Evolutionary conservation across 2,888 invertebrate genomes (phyloP).

Genomic region (Gryllus longicercus): DNA sequence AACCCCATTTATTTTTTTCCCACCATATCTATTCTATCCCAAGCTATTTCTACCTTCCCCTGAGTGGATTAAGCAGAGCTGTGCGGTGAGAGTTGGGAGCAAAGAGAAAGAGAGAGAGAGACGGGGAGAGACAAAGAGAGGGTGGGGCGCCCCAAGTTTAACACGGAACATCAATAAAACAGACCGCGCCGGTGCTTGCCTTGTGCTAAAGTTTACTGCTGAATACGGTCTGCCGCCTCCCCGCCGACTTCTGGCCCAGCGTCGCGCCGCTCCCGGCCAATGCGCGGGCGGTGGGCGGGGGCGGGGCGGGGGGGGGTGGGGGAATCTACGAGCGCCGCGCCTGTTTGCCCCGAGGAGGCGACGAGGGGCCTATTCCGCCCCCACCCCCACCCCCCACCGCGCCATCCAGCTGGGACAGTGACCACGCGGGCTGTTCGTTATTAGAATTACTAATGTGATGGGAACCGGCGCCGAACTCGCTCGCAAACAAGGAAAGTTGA

Average conservation of each 20-base stretch:
- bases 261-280: too few species aligned
- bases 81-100: too few species aligned
- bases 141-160: background rate
- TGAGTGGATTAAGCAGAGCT: too few species aligned
- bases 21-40: too few species aligned
- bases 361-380: background rate
- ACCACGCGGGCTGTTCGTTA: background rate
- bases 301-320: too few species aligned
- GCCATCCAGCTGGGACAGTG: background rate
- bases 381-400: background rate
- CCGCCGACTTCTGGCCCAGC: background rate
- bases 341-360: too few species aligned
- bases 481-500: background rate
- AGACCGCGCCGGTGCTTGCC: background rate
- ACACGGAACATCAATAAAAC: conserved; percentile 5
- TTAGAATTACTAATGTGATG: conserved; percentile 17
- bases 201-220: conserved; percentile 1
- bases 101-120: too few species aligned
- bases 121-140: too few species aligned
- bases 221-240: background rate
- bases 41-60: too few species aligned
- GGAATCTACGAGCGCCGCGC: too few species aligned
- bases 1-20: too few species aligned
- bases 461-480: background rate
- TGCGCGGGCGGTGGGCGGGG: too few species aligned